Percentiles rank a stretch among this genome's conserved stretches.
These are phyloP conservation scores for Oscheius sp. DNA, from an alignment of 2,888 invertebrate genomes.

Conservation along the genomic window DNA sequence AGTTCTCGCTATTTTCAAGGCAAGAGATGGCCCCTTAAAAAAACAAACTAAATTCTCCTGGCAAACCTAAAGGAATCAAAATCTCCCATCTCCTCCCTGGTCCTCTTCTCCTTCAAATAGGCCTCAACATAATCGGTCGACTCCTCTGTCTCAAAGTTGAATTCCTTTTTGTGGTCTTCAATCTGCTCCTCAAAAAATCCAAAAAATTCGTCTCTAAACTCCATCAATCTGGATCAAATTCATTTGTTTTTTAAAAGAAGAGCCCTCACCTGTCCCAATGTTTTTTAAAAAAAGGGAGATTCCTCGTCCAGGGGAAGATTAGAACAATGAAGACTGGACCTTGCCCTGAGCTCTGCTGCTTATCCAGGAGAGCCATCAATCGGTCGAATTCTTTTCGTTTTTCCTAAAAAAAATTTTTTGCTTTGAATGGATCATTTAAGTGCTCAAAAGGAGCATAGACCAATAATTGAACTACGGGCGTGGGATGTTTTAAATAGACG, in stretches of 20 bases:
- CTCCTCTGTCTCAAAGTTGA: constrained; percentile 33
- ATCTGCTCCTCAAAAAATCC: constrained; percentile 44
- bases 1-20: no score
- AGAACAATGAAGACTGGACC: background rate
- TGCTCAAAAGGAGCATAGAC: no score
- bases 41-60: background rate
- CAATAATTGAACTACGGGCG: no score
- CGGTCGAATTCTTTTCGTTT: background rate
- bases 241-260: background rate
- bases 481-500: no score
- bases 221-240: constrained; percentile 22
- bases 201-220: constrained; percentile 42
- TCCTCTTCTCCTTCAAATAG: constrained; percentile 39
- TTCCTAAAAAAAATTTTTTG: background rate
- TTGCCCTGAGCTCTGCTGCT: background rate
- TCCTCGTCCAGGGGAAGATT: constrained; percentile 9
- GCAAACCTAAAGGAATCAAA: constrained; percentile 23
- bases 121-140: constrained; percentile 47
- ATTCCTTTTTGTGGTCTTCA: constrained; percentile 32
- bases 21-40: no score
- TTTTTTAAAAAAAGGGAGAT: background rate
- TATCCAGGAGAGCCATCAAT: background rate
- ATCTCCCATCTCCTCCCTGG: constrained; percentile 33
- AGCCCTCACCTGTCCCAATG: background rate
- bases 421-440: no score